Base-by-base conservation (phyloP, 2,113 vertebrate genomes). In the Vimba vimba region DNA sequence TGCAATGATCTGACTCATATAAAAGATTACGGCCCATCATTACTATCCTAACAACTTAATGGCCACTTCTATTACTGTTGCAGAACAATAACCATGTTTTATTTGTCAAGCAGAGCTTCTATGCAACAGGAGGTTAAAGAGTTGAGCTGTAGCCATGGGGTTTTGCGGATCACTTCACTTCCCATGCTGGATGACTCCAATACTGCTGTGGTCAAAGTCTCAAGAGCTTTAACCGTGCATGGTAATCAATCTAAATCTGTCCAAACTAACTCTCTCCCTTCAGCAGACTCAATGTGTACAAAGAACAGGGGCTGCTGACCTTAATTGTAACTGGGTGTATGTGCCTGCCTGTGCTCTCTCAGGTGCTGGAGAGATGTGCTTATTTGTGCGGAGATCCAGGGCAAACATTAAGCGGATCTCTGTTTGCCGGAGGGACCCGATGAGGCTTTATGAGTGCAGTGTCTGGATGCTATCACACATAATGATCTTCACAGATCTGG, bases 401-500 rank as follows among this genome's bases (percentile, higher is more conserved):
- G 82, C 87, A 86, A 86, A 78, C 85, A 77, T 85, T 62, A 79
- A 77, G 83, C 25, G 19, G 45, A 85, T 80, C 82, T 85, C 64
- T 86, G 79, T 91, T 85, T 91, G 89, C 87, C 80, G 85, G 91
- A 91, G 90, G 91, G 90, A 92, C 86, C 87, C 82, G 80, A 88
- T 81, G 80, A 87, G 74, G 60, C 77, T 62, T 82, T 62, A 87
- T 81, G 90, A 87, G 88, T 91, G 89, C 89, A 90, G 86, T 78
- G 89, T 87, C 87, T 91, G 87, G 88, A 93, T 92, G 89, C 88
- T 83, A 87, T 87, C 88, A 91, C 79, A 86, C 89, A 85, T 92
- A 93, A 94, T 94, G 91, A 87, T 91, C 89, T 92, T 92, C 87
- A 79, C 93, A 95, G 93, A 95, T 94, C 93, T 91, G 86, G 82